Evolutionary conservation across 2,113 vertebrate genomes (phyloP), one percentile per base, ranked within the genome.

Genomic region (Calcarius ornatus): DNA sequence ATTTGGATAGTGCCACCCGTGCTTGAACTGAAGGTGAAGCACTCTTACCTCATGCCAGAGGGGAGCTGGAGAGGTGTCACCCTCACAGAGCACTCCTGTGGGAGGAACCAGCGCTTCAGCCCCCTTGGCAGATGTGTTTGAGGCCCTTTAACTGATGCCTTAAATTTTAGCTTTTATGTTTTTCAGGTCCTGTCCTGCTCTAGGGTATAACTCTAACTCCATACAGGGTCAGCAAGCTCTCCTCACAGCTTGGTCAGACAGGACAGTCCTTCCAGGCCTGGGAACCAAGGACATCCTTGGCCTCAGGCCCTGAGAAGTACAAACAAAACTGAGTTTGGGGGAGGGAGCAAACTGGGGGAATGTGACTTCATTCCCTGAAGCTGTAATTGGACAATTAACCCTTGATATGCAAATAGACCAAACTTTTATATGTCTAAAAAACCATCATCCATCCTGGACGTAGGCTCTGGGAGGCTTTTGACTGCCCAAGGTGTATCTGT

Each of bases 121-220:
- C 21, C 31, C 35, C 25, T 1, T 25, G 53, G 38, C 38, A 91
- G 70, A 57, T 0, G 3, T 1, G 7, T 27, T 1, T 35, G 60
- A 42, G 69, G 43, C 35, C 42, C 51, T 57, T 33, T 12, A 43
- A 78, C 18, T 27, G 37, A 0, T 14, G 47, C 31, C 11, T 64
- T 5, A 8, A 23, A 11, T 23, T 51, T n/a, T 5, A n/a, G 30
- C 23, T n/a, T n/a, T n/a, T 16, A 1, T 40, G 4, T 40, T 51
- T 63, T 10, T 27, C 45, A 63, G 37, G 0, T 15, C 13, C 75
- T 51, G 45, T 2, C 2, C 45, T 50, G 57, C 57, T 7, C 35
- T 21, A 4, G 57, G 40, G 28, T 12, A 0, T 5, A 15, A 6
- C 35, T 48, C 22, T 21, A 50, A 7, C 30, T 50, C 17, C 28